Evolutionary conservation across 2,113 vertebrate species (phyloP), one percentile per base, ranked within the genome.

Genomic region (Dissostichus mawsoni): DNA sequence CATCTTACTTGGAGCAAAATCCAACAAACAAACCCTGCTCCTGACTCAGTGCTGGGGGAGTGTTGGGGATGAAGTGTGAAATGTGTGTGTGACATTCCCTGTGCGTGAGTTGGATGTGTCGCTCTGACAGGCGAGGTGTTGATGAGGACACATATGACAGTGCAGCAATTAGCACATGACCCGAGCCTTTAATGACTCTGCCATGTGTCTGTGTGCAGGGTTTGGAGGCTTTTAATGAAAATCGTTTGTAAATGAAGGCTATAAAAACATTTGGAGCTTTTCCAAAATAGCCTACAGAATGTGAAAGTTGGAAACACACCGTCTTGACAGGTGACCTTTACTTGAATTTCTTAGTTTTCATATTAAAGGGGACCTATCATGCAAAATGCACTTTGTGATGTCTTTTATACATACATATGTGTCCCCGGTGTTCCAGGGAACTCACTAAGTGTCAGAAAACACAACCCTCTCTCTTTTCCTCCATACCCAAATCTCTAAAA

Each of bases 131-230:
- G 10, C 5, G 25, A 80, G 57, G 67, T 16, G 72, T 76, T 80
- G 84, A 76, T 80, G 52, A 48, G 58, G 41, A 58, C 66, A 58
- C 66, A 51, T 56, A 29, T 59, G 56, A 23, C 29, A 44, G 75
- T 63, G 68, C 23, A 14, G 67, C 64, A 77, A 80, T 87, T 80
- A 80, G 73, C 67, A 73, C 63, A n/a, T 57, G 45, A 76, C 65
- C 53, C 12, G 7, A 59, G 74, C 45, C 61, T 64, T 59, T 69
- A 59, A 80, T 74, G 16, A 80, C 57, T 74, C 25, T 52, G 17
- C 17, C 36, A 44, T n/a, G 36, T 74, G 6, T 69, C 44, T 14
- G 17, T 44, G 3, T 14, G n/a, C 18, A 57, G 25, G 58, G 59
- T 47, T 6, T 17, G 29, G 17, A 53, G 13, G 1, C 13, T 33